Evolutionary conservation across 1,140 invertebrate genomes (phyloP), one percentile per base, ranked within the genome.

Genomic region (Triops cancriformis): DNA sequence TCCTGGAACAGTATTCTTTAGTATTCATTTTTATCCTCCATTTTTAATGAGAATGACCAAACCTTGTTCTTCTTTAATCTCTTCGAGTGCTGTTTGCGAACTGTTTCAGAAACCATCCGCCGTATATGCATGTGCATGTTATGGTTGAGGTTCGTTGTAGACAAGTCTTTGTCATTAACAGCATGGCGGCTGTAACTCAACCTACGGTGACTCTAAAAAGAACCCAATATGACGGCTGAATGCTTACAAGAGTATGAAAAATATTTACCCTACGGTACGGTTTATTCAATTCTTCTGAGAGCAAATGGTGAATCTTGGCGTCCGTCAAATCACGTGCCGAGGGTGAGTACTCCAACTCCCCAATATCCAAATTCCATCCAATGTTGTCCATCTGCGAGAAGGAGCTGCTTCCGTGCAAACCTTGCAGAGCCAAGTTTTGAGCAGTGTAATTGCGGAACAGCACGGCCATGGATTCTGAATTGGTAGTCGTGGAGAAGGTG

Each of bases 71-170:
- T 87, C 83, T 92, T 91, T 87, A 93, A 93, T 84, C 91, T 90
- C 81, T 92, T 89, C 83, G 93, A 92, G 82, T 94, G 89, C 80
- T 91, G 89, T 85, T 93, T 91, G 83, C 93, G 91, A 77, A 79
- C 76, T 80, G 91, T 90, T 83, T 96, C 93, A 76, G 90, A 92
- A 42, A 95, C 90, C 84, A 95, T 88, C 26, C 93, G 88, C 73
- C 94, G 88, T 82, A 96, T 94, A 83, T 96, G 95, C 89, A 95
- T 92, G 85, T 95, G 93, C 85, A 94, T 93, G 83, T 91, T 91
- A 85, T 96, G 96, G 79, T 92, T 91, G 1, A 77, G 73, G 31
- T 81, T 78, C 12, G n/a, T 37, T 27, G 91, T 94, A 51, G 91
- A 91, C 80, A 96, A 86, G 85, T 96, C 94, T 72, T 91, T 88